A percentile compares a stretch with the other conserved stretches of the same genome.
phyloP scores from a whole-genome alignment of 1,140 invertebrate species.

The Drosophila ohnishii region DNA sequence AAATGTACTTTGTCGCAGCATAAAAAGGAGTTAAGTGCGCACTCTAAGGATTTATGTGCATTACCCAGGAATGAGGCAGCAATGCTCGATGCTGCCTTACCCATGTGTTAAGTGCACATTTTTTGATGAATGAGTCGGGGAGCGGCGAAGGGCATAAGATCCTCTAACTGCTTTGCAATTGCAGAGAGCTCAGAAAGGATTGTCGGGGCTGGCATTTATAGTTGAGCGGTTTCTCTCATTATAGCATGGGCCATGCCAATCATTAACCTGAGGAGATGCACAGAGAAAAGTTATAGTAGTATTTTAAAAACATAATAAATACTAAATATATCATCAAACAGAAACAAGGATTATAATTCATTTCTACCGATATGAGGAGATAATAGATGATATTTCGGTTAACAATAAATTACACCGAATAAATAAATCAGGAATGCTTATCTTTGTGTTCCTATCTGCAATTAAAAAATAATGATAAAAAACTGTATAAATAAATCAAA shows the following conservation, averaged over 20 bases:
- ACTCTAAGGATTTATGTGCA: constrained; percentile 76
- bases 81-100: constrained; percentile 48
- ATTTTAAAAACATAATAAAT: too few relatives aligned
- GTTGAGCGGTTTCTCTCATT: constrained; percentile 25
- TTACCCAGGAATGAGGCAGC: constrained; percentile 32
- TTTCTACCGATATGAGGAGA: background rate
- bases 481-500: background rate
- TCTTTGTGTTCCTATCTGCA: background rate
- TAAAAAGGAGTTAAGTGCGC: constrained; percentile 80
- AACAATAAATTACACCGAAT: background rate
- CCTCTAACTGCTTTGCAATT: constrained; percentile 52
- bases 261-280: constrained; percentile 1
- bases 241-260: constrained; percentile 22
- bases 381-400: background rate
- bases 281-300: background rate
- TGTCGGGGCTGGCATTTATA: constrained; percentile 7
- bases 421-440: background rate
- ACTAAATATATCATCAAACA: background rate
- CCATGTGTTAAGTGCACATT: constrained; percentile 70
- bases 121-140: constrained; percentile 57
- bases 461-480: background rate
- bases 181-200: constrained; percentile 20
- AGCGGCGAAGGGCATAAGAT: background rate
- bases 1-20: constrained; percentile 80
- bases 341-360: background rate